A percentile compares a stretch with the other conserved stretches of the same genome.
These are phyloP conservation scores for Crotalus horridus DNA, from an alignment of 2,113 vertebrate species.

Conservation along the genomic window DNA sequence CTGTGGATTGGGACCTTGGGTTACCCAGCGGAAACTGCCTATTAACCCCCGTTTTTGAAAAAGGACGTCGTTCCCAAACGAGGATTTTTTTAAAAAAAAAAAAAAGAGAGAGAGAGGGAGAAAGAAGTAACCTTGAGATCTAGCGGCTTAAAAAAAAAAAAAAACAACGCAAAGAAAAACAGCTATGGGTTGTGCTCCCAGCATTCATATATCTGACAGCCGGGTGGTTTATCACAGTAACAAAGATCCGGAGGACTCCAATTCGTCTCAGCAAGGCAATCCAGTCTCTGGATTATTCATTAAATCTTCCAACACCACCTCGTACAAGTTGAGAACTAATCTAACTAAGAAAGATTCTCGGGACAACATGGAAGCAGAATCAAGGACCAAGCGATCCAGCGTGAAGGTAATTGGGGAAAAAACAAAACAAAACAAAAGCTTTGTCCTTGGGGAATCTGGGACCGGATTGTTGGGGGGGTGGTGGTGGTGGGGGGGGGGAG, in stretches of 20 bases:
- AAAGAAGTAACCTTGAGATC: conserved; percentile 64
- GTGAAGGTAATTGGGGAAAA: conserved; percentile 64
- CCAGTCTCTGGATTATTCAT: conserved; percentile 85
- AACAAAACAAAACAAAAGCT: too few species aligned
- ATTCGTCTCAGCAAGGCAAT: conserved; percentile 83
- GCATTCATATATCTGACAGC: conserved; percentile 91
- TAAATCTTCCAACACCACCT: conserved; percentile 78
- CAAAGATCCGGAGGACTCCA: conserved; percentile 89
- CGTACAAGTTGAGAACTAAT: conserved; percentile 81
- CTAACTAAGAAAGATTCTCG: conserved; percentile 67
- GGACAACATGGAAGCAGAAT: conserved; percentile 67
- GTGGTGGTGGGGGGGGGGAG: background rate
- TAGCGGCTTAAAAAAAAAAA: conserved; percentile 55
- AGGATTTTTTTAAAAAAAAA: background rate
- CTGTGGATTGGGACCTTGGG: conserved; percentile 46
- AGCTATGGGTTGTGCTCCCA: conserved; percentile 98
- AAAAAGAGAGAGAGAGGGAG: conserved; percentile 24
- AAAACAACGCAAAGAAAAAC: conserved; percentile 34
- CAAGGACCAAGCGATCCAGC: conserved; percentile 61
- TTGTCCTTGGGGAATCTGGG: background rate
- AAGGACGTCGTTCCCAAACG: conserved; percentile 32
- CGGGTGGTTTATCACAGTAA: conserved; percentile 85
- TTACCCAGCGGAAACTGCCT: conserved; percentile 41
- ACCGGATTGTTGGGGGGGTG: too few species aligned
- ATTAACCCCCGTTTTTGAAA: conserved; percentile 37